Evolutionary conservation across 1,140 invertebrate species (phyloP), one percentile per base, ranked within the genome.

Genomic region (Agrypnia vestita): DNA sequence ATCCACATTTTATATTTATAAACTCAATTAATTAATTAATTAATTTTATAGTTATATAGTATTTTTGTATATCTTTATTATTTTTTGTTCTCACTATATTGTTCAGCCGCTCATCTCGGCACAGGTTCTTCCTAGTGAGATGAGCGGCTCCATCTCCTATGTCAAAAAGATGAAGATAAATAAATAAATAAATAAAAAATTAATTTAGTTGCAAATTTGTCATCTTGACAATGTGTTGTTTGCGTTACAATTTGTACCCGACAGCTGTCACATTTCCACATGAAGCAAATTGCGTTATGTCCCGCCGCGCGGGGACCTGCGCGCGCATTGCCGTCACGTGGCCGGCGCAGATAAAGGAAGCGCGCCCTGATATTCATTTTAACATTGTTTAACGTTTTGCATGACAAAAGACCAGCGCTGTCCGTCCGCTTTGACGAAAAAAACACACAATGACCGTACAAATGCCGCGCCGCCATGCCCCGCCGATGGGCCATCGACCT

Each of bases 321-420:
- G 53, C 53, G 19, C 6, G 53, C 53, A 11, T 56, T 19, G 15
- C 15, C 53, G 53, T 56, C 0, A 56, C 53, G 19, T 19, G 15
- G 53, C 53, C 6, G 53, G 19, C 3, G n/a, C 1, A 56, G 15
- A 56, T 56, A 56, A 56, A 35, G 25, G 25, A 35, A 35, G 25
- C 53, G 19, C 11, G 15, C 15, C 53, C 53, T 19, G 53, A 56
- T 56, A 56, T 11, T 17, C n/a, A 11, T 19, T 56, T 12, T 10
- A 13, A 19, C 67, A 71, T 49, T 71, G 67, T 51, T 71, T 10
- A 15, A 47, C 43, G 3, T 49, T 71, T 71, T 47, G 67, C 43
- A 71, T 71, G 67, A 71, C 67, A 17, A 71, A 71, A 71, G 67
- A 11, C 12, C 67, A 4, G 4, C 8, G 46, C 6, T 64, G 21